A percentile compares a stretch with the other conserved stretches of the same genome.
phyloP scores from a whole-genome alignment of 2,113 vertebrate species.

The Tor tambroides region DNA sequence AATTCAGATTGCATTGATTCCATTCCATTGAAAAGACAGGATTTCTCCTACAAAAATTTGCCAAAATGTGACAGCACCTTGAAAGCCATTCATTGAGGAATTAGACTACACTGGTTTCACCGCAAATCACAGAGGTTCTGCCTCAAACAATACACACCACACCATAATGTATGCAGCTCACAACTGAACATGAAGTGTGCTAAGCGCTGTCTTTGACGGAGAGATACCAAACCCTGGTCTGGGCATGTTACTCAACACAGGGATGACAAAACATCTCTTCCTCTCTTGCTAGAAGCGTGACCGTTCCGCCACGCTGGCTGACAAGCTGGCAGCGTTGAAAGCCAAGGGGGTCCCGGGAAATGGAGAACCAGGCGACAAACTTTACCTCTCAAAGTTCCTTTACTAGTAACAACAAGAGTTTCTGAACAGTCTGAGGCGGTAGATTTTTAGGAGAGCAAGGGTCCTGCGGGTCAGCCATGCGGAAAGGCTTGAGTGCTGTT shows the following conservation, averaged over 20 bases:
- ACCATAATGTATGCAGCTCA: background rate
- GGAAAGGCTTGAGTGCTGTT: constrained; percentile 58
- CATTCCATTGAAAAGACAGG: background rate
- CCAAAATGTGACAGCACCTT: no score
- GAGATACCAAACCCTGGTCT: constrained; percentile 10
- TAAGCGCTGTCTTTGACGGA: background rate
- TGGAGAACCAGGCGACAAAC: constrained; percentile 36
- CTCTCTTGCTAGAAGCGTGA: constrained; percentile 50
- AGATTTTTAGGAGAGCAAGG: constrained; percentile 41
- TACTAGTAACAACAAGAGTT: background rate
- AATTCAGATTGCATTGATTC: background rate
- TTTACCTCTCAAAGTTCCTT: background rate
- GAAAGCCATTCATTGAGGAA: background rate
- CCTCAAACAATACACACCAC: background rate
- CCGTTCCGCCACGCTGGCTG: constrained; percentile 46
- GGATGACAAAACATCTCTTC: constrained; percentile 42
- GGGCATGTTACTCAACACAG: constrained; percentile 33
- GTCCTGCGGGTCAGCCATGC: constrained; percentile 50
- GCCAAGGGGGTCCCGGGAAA: constrained; percentile 41
- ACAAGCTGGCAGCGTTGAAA: constrained; percentile 47
- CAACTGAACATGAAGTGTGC: constrained; percentile 13
- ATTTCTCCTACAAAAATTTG: background rate
- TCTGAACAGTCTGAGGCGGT: constrained; percentile 42
- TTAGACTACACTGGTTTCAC: background rate
- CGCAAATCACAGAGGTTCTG: background rate